Conservation (phyloP, 2,888 invertebrate species). For the Amiota communis region DNA sequence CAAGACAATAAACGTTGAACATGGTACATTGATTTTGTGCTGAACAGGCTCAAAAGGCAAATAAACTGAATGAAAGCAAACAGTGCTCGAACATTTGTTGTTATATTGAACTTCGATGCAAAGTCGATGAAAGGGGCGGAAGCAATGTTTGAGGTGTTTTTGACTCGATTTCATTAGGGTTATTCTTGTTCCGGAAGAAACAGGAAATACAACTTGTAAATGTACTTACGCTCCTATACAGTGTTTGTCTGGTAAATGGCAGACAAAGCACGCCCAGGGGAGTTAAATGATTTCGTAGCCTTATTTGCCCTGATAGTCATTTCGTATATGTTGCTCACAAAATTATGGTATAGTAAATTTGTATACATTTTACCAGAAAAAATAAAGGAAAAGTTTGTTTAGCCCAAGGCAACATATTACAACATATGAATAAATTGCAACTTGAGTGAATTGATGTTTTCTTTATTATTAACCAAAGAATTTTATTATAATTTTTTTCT, state of each 20-base stretch:
- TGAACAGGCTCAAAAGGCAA: conserved; percentile 3
- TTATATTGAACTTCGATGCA: too few relatives aligned
- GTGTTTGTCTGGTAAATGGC: neutral
- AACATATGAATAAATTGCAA: too few relatives aligned
- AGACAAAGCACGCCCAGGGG: neutral
- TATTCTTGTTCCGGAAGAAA: too few relatives aligned
- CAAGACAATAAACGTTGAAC: neutral
- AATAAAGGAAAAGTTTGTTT: neutral
- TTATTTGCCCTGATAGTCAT: neutral
- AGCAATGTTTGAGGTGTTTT: neutral
- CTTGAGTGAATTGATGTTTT: too few relatives aligned
- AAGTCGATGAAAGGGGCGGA: conserved; percentile 19
- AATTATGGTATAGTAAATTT: conserved; percentile 1
- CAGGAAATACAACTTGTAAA: too few relatives aligned
- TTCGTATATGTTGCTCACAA: neutral
- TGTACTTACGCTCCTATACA: too few relatives aligned
- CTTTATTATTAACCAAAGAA: too few relatives aligned
- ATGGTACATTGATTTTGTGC: conserved; percentile 12
- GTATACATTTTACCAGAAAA: neutral
- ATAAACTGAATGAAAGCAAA: neutral
- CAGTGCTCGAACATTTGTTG: neutral
- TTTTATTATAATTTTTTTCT: too few relatives aligned
- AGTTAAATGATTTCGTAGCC: neutral
- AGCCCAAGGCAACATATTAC: neutral
- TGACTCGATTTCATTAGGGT: too few relatives aligned